Percentiles rank a stretch among this genome's conserved stretches.
Evolutionary conservation across 2,888 invertebrate genomes (phyloP).

Genomic region (Sphaerophoria taeniata): DNA sequence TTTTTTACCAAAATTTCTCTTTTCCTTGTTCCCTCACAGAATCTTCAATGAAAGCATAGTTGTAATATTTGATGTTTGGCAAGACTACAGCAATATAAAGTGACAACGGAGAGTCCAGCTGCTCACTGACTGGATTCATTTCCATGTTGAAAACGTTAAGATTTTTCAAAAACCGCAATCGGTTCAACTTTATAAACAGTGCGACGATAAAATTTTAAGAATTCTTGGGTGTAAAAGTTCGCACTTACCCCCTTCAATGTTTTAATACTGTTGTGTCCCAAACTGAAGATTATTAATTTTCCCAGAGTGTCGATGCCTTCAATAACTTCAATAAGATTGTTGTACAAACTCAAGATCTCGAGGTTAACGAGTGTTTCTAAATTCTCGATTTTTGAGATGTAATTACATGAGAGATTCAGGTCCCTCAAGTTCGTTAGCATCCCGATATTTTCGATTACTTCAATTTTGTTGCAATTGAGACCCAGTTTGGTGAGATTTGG

Average conservation of each 20-base stretch:
- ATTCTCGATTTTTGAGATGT: constrained; percentile 92
- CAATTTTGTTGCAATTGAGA: constrained; percentile 93
- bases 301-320: constrained; percentile 90
- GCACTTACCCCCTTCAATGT: constrained; percentile 88
- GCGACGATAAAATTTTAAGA: not conserved
- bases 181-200: constrained; percentile 85
- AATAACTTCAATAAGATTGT: constrained; percentile 89
- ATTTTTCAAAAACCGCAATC: constrained; percentile 87
- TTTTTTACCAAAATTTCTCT: constrained; percentile 85
- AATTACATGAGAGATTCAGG: constrained; percentile 95
- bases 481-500: constrained; percentile 90
- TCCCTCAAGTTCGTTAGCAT: constrained; percentile 89
- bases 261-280: constrained; percentile 92
- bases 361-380: constrained; percentile 88
- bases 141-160: constrained; percentile 89
- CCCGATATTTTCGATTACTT: constrained; percentile 93
- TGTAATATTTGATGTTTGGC: constrained; percentile 83
- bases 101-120: constrained; percentile 87
- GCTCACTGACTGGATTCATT: constrained; percentile 91
- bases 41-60: constrained; percentile 84
- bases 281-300: constrained; percentile 90
- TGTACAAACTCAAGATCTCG: constrained; percentile 90
- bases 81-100: constrained; percentile 86
- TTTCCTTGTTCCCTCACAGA: constrained; percentile 85
- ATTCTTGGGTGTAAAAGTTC: not conserved